A percentile compares a stretch with the other conserved stretches of the same genome.
These are phyloP conservation scores for Tetramorium parvispinum DNA, from an alignment of 1,140 invertebrate species.

Conservation along the genomic window DNA sequence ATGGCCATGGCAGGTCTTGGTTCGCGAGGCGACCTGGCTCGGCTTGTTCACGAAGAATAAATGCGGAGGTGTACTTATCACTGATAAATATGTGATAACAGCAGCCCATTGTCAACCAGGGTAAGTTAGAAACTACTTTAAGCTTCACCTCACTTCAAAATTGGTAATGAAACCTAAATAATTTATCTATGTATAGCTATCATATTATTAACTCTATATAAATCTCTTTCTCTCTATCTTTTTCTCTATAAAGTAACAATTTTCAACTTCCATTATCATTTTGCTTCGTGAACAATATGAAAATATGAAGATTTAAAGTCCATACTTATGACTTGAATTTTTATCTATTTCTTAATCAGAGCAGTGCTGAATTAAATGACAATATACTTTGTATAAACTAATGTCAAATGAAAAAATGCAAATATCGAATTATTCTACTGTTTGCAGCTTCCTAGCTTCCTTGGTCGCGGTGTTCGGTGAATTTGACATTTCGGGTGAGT, in stretches of 20 bases:
- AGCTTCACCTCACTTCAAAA: neutral
- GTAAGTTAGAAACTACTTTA: constrained; percentile 85
- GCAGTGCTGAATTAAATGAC: neutral
- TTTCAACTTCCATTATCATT: neutral
- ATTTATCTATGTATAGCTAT: neutral
- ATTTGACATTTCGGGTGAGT: constrained; percentile 94
- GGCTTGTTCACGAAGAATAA: constrained; percentile 98
- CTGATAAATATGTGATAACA: constrained; percentile 93
- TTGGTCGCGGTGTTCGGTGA: constrained; percentile 96
- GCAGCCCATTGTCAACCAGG: constrained; percentile 98
- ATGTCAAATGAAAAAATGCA: neutral
- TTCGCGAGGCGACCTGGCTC: constrained; percentile 96
- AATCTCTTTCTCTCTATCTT: neutral
- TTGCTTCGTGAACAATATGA: neutral
- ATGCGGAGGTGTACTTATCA: constrained; percentile 96
- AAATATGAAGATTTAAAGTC: neutral
- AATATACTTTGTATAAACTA: neutral
- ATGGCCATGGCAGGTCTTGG: constrained; percentile 97
- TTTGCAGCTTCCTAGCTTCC: constrained; percentile 93
- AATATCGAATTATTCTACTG: constrained; percentile 1
- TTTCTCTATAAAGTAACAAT: neutral
- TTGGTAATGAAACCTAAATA: neutral
- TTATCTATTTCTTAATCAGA: neutral
- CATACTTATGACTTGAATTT: neutral
- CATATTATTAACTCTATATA: constrained; percentile 20